A percentile compares a stretch with the other conserved stretches of the same genome.
phyloP scores from a whole-genome alignment of 2,888 invertebrate genomes.

The Buathra laborator region DNA sequence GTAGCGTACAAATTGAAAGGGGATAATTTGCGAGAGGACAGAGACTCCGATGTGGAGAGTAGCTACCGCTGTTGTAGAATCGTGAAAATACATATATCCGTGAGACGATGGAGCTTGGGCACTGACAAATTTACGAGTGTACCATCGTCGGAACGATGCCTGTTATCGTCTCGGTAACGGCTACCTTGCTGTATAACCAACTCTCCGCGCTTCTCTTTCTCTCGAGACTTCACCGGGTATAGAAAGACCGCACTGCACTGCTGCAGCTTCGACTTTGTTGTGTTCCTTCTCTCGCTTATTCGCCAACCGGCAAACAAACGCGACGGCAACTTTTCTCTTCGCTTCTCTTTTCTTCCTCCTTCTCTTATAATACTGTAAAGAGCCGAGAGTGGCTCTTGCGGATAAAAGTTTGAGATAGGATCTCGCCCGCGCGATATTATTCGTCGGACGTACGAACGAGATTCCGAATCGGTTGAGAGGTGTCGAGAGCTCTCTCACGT shows the following conservation, averaged over 20 bases:
- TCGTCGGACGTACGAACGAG: conserved; percentile 44
- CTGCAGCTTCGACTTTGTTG: background rate
- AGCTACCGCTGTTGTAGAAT: conserved; percentile 1
- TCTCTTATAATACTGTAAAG: conserved; percentile 18
- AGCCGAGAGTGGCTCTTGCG: conserved; percentile 20
- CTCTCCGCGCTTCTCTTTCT: background rate
- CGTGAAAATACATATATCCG: conserved; percentile 48
- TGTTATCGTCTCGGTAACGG: conserved; percentile 66
- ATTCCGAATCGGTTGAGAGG: conserved; percentile 75
- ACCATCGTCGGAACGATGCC: conserved; percentile 61
- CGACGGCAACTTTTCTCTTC: background rate
- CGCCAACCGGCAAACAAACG: background rate
- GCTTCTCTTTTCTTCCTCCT: conserved; percentile 5
- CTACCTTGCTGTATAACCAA: conserved; percentile 15
- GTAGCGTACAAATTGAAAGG: conserved; percentile 76
- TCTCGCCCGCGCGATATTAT: conserved; percentile 74
- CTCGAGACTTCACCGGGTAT: conserved; percentile 35
- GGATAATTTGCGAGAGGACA: conserved; percentile 74
- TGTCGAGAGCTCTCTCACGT: conserved; percentile 82
- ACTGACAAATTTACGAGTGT: conserved; percentile 79
- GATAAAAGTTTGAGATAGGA: conserved; percentile 72
- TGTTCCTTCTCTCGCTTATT: conserved; percentile 5
- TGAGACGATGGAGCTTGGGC: conserved; percentile 64
- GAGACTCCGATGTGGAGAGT: conserved; percentile 3
- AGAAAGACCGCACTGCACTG: conserved; percentile 20